Conservation (phyloP, 2,797 vertebrate species). For the Novumbra hubbsi region DNA sequence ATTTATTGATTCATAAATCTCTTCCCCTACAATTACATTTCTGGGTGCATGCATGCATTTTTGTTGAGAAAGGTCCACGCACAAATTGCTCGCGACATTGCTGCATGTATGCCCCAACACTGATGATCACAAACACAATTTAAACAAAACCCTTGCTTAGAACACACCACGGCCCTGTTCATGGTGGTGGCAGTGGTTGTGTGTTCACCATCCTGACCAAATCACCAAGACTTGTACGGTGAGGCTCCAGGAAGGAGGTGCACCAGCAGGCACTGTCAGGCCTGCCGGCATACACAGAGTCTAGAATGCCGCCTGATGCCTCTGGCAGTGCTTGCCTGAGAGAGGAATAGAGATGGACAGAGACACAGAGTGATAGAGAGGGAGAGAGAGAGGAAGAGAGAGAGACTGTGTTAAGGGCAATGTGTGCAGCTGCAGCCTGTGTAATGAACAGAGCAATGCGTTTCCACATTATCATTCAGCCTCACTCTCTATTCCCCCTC, state of each 20-base stretch:
- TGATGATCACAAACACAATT: neutral
- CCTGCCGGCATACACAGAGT: conserved; percentile 1
- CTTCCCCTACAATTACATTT: neutral
- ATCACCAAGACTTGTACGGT: neutral
- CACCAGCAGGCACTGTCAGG: neutral
- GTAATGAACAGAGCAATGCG: conserved; percentile 77
- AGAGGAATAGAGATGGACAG: conserved; percentile 3
- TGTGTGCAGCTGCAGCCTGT: conserved; percentile 85
- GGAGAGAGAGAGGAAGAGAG: conserved; percentile 13
- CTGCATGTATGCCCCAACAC: neutral
- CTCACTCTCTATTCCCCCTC: conserved; percentile 72
- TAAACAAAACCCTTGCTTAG: neutral
- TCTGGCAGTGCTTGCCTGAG: conserved; percentile 69
- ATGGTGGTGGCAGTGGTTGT: neutral
- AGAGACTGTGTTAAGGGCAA: conserved; percentile 65
- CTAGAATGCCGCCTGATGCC: conserved; percentile 37
- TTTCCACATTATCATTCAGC: conserved; percentile 88
- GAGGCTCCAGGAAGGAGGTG: neutral
- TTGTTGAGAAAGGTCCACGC: neutral
- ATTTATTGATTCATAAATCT: neutral
- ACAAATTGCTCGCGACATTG: neutral
- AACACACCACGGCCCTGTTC: neutral
- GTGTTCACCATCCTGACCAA: neutral
- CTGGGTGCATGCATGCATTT: neutral
- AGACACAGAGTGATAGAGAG: conserved; percentile 6